Base-by-base conservation (phyloP, 1,140 invertebrate species). In the Tigriopus japonicus region DNA sequence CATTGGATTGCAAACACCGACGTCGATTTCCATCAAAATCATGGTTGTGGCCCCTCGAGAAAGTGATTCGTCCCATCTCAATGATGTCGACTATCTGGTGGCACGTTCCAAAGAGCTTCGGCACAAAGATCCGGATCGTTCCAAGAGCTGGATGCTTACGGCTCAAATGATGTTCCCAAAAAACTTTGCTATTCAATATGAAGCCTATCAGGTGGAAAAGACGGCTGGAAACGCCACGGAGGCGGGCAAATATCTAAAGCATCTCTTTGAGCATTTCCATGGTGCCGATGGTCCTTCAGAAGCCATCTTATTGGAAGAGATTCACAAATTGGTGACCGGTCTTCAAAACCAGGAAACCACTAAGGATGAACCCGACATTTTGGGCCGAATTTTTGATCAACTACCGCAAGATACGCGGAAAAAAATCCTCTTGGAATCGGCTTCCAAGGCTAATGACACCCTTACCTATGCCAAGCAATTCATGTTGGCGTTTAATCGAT, bases 91-190 rank as follows among this genome's bases (percentile, higher is more conserved):
- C 28, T 35, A 35, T 35, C 28, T 35, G 3, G 28, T 35, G 28
- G 3, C 28, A 9, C 28, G 28, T 35, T 35, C 28, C 28, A 35
- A 35, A 35, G 28, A 35, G 28, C 9, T 35, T 3, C 28, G 28
- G 9, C 3, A 5, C 28, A 35, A 35, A 9, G 28, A 35, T 35
- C 28, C 28, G 28, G 28, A 35, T 35, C 28, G 28, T 9, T 35
- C 28, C 45, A 49, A 49, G 21, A 21, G n/a, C n/a, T 58, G 55
- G 55, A 40, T 58, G 28, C 35, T 58, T 24, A 58, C 55, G 12
- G 55, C 55, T 19, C 21, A 23, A 42, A 17, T 54, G 21, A 58
- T 58, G 55, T 58, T 58, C n/a, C 55, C 55, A 1, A 43, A 58
- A 6, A 41, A 58, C 55, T 42, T 58, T 14, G n/a, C 21, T 7